These are phyloP conservation scores for Trachythela sp. DNA, from an alignment of 64 coral and sea anemone species.

Conservation along the genomic window DNA sequence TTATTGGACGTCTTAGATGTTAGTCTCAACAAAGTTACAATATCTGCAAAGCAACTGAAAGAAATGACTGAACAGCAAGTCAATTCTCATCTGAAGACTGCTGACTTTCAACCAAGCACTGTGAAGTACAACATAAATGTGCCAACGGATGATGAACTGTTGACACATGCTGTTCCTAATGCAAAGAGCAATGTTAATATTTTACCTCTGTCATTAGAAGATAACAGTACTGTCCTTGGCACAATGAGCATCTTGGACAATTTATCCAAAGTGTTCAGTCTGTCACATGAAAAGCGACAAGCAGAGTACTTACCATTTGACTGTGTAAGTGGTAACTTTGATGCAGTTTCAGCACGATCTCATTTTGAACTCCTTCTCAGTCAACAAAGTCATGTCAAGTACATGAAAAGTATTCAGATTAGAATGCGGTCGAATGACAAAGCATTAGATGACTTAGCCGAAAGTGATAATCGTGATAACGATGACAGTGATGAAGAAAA, in stretches of 20 bases:
- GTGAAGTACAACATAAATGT: background rate
- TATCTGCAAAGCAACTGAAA: background rate
- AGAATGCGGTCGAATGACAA: background rate
- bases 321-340: slow-evolving; percentile 7
- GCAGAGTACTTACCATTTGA: slow-evolving; percentile 31
- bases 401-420: too few species aligned
- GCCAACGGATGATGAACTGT: background rate
- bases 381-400: too few species aligned
- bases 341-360: background rate
- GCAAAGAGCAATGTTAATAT: background rate
- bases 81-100: background rate
- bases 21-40: background rate
- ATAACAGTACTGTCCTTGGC: slow-evolving; percentile 36
- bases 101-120: background rate
- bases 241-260: slow-evolving; percentile 34
- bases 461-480: background rate
- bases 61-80: slow-evolving; percentile 19
- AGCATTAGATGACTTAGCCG: background rate
- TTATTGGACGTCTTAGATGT: background rate
- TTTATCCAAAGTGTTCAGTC: background rate
- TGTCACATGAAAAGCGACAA: slow-evolving; percentile 19
- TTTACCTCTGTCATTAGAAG: slow-evolving; percentile 21
- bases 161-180: background rate
- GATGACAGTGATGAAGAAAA: background rate
- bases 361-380: too few species aligned